A percentile compares a stretch with the other conserved stretches of the same genome.
phyloP scores from a whole-genome alignment of 2,888 invertebrate species.

The Spialia ferax region DNA sequence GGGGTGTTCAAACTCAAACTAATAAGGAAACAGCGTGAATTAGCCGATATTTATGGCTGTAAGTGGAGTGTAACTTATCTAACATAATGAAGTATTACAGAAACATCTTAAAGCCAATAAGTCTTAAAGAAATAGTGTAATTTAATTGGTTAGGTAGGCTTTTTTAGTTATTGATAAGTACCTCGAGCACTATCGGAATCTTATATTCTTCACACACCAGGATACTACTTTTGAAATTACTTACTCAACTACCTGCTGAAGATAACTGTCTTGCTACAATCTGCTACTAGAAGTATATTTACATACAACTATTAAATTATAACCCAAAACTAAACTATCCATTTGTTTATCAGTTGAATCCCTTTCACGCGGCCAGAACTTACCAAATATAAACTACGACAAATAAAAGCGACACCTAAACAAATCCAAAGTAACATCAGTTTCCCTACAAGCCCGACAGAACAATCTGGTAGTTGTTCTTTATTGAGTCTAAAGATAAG shows the following conservation, averaged over 20 bases:
- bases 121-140: no score
- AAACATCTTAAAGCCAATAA: neutral
- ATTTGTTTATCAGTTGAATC: slow-evolving; percentile 7
- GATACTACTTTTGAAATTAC: no score
- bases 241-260: no score
- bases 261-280: no score
- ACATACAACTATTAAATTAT: no score
- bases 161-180: no score
- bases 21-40: slow-evolving; percentile 14
- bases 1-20: slow-evolving; percentile 7
- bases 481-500: slow-evolving; percentile 65
- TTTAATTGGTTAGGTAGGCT: no score
- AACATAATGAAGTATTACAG: slow-evolving; percentile 1
- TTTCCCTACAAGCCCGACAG: slow-evolving; percentile 23
- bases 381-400: neutral
- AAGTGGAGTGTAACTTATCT: neutral
- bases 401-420: neutral
- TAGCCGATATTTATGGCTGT: slow-evolving; percentile 2
- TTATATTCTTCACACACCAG: no score
- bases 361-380: neutral
- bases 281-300: no score
- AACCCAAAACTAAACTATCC: neutral
- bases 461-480: slow-evolving; percentile 56
- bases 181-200: no score
- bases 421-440: slow-evolving; percentile 32